Evolutionary conservation across 2,797 vertebrate species (phyloP).

Genomic region (Dipus sagitta): DNA sequence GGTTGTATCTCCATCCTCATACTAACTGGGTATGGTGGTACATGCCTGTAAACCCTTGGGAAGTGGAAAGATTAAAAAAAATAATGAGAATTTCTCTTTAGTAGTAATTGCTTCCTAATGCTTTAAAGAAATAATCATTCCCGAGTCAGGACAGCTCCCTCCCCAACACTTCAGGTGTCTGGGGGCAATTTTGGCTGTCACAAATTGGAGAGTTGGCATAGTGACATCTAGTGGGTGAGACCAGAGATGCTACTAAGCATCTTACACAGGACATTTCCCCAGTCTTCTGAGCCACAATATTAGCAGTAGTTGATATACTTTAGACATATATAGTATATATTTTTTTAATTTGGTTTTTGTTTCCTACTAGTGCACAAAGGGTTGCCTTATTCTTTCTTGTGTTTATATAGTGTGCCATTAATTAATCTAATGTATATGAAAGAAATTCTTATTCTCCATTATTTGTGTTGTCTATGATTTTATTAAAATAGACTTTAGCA

Average conservation of each 20-base stretch:
- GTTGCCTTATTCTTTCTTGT: slow-evolving; percentile 41
- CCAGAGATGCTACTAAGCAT: background rate
- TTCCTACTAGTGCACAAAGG: slow-evolving; percentile 35
- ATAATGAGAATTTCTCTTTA: background rate
- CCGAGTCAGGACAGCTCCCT: background rate
- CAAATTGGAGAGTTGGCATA: background rate
- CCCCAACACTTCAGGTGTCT: background rate
- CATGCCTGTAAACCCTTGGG: background rate
- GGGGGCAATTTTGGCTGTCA: background rate
- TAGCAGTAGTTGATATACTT: background rate
- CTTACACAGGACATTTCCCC: background rate
- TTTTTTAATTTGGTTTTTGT: slow-evolving; percentile 17
- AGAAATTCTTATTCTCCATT: background rate
- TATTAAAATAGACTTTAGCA: slow-evolving; percentile 19
- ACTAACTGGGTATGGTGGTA: background rate
- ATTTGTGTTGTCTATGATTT: slow-evolving; percentile 40
- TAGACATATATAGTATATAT: too few relatives aligned
- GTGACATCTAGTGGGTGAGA: slow-evolving; percentile 29
- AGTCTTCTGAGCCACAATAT: background rate
- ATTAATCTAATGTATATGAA: slow-evolving; percentile 8
- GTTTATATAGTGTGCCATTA: background rate
- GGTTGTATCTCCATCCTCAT: background rate
- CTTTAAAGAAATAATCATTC: background rate
- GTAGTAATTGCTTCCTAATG: background rate
- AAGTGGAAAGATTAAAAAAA: background rate